Conservation (phyloP, 2,113 vertebrate species). For the Rafetus swinhoei region DNA sequence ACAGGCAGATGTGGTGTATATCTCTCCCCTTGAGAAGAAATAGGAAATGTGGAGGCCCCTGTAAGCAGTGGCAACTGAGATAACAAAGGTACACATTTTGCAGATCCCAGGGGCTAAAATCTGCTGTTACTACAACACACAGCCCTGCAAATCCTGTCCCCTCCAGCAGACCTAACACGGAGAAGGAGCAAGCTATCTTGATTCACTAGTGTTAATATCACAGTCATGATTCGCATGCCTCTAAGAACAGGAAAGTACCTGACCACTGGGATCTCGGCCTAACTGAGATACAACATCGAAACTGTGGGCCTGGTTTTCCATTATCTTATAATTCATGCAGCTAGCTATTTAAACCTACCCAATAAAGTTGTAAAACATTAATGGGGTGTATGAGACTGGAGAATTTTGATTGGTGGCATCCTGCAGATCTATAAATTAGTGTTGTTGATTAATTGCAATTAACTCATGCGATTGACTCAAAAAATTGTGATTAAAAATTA, state of each 20-base stretch:
- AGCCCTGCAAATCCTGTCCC: neutral
- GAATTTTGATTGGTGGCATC: neutral
- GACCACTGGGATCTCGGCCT: neutral
- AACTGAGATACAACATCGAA: neutral
- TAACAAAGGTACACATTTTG: neutral
- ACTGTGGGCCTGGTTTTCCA: fast-evolving
- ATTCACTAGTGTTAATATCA: neutral
- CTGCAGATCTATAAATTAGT: neutral
- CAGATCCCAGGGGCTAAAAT: neutral
- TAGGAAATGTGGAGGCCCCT: neutral
- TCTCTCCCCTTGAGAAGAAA: neutral
- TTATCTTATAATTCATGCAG: neutral
- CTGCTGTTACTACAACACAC: neutral
- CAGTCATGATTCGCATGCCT: neutral
- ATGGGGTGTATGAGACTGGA: neutral
- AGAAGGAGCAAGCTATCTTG: neutral
- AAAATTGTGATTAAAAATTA: too few relatives aligned
- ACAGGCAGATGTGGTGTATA: neutral
- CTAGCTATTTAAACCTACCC: neutral
- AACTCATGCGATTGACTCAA: too few relatives aligned
- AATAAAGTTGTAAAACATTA: neutral
- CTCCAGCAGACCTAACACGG: neutral
- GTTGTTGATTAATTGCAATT: too few relatives aligned
- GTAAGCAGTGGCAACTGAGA: too few relatives aligned
- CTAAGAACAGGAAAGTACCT: neutral